Percentiles rank a stretch among this genome's conserved stretches.
Evolutionary conservation across 2,888 invertebrate genomes (phyloP).

Genomic region (Escarpia spicata): DNA sequence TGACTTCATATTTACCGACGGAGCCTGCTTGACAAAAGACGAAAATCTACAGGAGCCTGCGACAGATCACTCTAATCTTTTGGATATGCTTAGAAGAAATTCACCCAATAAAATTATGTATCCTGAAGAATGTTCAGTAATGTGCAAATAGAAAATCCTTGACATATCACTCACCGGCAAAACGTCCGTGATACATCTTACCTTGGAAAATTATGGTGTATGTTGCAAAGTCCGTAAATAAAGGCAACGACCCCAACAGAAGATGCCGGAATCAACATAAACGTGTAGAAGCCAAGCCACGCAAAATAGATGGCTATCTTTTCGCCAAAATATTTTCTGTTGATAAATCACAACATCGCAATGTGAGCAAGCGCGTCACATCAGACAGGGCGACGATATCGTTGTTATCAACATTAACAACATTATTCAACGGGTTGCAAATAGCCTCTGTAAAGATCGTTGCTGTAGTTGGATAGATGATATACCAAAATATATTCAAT

Average conservation of each 20-base stretch:
- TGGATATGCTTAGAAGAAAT: no score
- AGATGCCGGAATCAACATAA: constrained; percentile 80
- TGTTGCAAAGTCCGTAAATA: constrained; percentile 59
- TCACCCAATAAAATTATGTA: no score
- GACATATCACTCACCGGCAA: not conserved
- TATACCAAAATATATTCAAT: no score
- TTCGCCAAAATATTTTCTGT: constrained; percentile 63
- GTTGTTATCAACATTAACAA: not conserved
- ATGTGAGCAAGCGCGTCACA: not conserved
- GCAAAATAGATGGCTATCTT: constrained; percentile 85
- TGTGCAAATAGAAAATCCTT: not conserved
- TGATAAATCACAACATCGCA: not conserved
- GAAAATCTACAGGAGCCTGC: no score
- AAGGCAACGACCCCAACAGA: constrained; percentile 59
- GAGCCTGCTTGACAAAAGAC: no score
- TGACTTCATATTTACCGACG: no score
- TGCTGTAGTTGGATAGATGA: no score
- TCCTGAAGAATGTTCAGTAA: no score
- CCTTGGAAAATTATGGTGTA: constrained; percentile 46
- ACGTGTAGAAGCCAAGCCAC: constrained; percentile 93
- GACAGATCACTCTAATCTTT: no score
- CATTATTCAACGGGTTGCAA: no score
- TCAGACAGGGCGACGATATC: not conserved
- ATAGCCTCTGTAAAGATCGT: no score
- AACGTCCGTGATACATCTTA: constrained; percentile 25